Evolutionary conservation across 2,888 invertebrate species (phyloP), one percentile per base, ranked within the genome.

Genomic region (Empis livida): DNA sequence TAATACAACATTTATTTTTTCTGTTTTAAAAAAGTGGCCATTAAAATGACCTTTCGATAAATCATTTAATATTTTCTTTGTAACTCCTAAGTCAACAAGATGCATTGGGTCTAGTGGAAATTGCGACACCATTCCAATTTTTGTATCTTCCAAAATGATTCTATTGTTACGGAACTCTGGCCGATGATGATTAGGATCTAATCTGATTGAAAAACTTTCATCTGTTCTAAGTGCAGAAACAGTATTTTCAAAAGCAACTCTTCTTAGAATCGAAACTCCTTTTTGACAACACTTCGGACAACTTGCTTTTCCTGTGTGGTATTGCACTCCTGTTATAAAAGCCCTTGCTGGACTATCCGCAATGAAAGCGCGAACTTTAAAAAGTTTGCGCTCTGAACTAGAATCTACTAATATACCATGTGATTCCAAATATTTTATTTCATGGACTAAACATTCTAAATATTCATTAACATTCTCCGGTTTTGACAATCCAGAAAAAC

Each of bases 211-310:
- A 39, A 39, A 39, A 16, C 10, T 9, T 2, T 39, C 10, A 39
- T 39, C 39, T 10, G 39, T 39, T 39, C 39, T 4, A 16, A 39
- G 16, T 1, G 16, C 2, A 16, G 5, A 5, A 3, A 39, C 39
- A 16, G 39, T 39, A 8, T 16, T 15, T 16, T 39, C 10, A 39
- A 39, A 39, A 39, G 16, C 39, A 39, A n/a, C 8, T 35, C n/a
- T 35, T n/a, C n/a, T 35, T 13, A n/a, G 5, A 5, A 35, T 35
- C 13, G 13, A 13, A n/a, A 4, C 3, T 8, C 23, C 47, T 39
- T 43, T 31, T 43, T 47, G 47, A 3, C 17, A 13, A 30, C 39
- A 43, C 39, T 47, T 47, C 10, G 40, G 32, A 39, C 44, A 47
- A 31, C 44, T 32, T 32, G 27, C 16, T 43, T 43, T 39, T 14